Evolutionary conservation across 2,888 invertebrate species (phyloP).

Genomic region (Rhagonycha fulva): DNA sequence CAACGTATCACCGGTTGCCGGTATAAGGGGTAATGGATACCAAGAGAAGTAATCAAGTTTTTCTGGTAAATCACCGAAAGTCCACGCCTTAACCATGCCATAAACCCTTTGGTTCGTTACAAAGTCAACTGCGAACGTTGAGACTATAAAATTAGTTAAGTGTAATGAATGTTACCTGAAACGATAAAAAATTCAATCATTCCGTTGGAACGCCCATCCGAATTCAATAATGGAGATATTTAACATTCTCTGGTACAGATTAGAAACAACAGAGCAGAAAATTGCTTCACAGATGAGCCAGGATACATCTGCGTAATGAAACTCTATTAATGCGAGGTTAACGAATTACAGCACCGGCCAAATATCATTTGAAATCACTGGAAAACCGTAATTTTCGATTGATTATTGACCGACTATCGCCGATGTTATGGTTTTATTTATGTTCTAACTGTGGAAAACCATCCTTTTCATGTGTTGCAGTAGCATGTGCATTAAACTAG

Average conservation of each 20-base stretch:
- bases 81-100: no score
- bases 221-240: slow-evolving; percentile 21
- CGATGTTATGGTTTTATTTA: neutral
- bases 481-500: neutral
- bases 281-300: slow-evolving; percentile 31
- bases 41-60: no score
- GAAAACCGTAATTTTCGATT: neutral
- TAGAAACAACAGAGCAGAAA: slow-evolving; percentile 28
- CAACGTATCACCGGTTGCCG: no score
- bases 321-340: slow-evolving; percentile 26
- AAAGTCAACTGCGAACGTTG: no score
- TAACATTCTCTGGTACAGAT: slow-evolving; percentile 7
- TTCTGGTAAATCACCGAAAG: no score
- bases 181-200: slow-evolving; percentile 26
- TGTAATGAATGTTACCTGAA: slow-evolving; percentile 13
- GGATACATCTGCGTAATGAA: slow-evolving; percentile 31
- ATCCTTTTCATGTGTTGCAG: neutral
- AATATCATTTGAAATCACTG: slow-evolving; percentile 18
- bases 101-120: no score
- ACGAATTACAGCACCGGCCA: slow-evolving; percentile 24
- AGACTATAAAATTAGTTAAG: neutral
- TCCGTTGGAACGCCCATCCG: slow-evolving; percentile 7
- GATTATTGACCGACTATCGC: neutral
- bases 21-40: no score
- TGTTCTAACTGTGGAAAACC: neutral